phyloP scores from a whole-genome alignment of 2,113 vertebrate genomes.

The Oryzias javanicus region DNA sequence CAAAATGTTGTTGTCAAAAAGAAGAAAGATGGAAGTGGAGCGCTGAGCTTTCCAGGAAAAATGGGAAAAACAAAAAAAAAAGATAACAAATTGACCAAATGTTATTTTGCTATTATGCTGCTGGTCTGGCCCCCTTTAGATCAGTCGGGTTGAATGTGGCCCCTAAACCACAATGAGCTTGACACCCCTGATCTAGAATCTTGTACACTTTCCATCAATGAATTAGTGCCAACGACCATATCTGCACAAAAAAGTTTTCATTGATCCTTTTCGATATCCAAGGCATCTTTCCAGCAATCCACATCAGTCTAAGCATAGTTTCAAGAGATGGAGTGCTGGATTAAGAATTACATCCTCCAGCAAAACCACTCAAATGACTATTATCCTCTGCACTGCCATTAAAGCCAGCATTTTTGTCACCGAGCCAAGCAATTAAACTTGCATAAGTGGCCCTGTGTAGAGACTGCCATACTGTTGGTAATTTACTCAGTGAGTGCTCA shows the following conservation, averaged over 20 bases:
- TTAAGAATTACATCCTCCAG: conserved; percentile 26
- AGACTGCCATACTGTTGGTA: not conserved
- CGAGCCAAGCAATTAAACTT: conserved; percentile 14
- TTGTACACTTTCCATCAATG: too few species aligned
- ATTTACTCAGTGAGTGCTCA: not conserved
- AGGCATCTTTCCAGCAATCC: conserved; percentile 59
- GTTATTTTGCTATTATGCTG: too few species aligned
- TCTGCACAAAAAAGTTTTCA: conserved; percentile 74
- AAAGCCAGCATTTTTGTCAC: not conserved
- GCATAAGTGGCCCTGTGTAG: not conserved
- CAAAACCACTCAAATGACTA: conserved; percentile 26
- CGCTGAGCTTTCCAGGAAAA: too few species aligned
- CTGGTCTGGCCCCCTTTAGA: too few species aligned
- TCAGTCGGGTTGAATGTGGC: too few species aligned
- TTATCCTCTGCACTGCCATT: conserved; percentile 9
- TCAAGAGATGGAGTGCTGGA: conserved; percentile 41
- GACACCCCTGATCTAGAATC: not conserved
- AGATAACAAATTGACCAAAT: too few species aligned
- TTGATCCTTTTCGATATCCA: conserved; percentile 69
- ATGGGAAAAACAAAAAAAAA: too few species aligned
- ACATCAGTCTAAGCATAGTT: conserved; percentile 56
- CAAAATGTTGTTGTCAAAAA: too few species aligned
- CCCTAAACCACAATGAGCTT: not conserved
- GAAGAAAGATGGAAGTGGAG: too few species aligned
- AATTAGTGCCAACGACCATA: conserved; percentile 49